Conservation (phyloP, 2,888 invertebrate species). For the Hirtodrosophila alboralis region DNA sequence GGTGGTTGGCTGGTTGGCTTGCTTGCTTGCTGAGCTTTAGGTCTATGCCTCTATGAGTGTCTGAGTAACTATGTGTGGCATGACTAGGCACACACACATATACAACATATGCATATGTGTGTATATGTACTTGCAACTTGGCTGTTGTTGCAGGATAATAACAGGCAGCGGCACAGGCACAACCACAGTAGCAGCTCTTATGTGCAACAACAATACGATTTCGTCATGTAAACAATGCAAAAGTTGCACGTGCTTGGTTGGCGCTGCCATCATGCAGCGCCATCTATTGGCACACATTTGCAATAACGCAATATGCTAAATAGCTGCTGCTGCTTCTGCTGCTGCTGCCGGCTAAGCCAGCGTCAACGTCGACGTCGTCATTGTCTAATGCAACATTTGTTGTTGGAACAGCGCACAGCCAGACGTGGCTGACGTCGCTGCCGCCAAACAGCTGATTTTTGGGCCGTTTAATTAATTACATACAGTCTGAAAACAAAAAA, state of each 20-base stretch:
- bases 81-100: constrained; percentile 39
- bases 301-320: constrained; percentile 74
- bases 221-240: constrained; percentile 71
- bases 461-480: constrained; percentile 76
- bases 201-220: constrained; percentile 30
- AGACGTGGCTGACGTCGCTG: constrained; percentile 28
- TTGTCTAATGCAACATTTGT: constrained; percentile 74
- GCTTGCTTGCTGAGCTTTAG: constrained; percentile 15
- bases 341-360: constrained; percentile 37
- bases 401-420: constrained; percentile 35
- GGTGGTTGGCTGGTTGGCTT: constrained; percentile 20
- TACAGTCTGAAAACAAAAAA: constrained; percentile 42
- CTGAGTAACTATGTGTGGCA: constrained; percentile 32
- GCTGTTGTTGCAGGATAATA: constrained; percentile 51
- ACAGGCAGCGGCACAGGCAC: constrained; percentile 12
- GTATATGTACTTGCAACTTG: constrained; percentile 18
- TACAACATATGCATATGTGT: constrained; percentile 11
- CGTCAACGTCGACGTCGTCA: constrained; percentile 27
- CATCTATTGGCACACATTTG: constrained; percentile 78
- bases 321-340: constrained; percentile 41
- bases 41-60: constrained; percentile 40
- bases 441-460: constrained; percentile 74
- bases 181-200: constrained; percentile 17
- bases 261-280: constrained; percentile 69
- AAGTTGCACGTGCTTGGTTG: constrained; percentile 73